Percentiles rank a stretch among this genome's conserved stretches.
These are phyloP conservation scores for Peromyscus eremicus DNA, from an alignment of 2,797 vertebrate genomes.

Conservation along the genomic window DNA sequence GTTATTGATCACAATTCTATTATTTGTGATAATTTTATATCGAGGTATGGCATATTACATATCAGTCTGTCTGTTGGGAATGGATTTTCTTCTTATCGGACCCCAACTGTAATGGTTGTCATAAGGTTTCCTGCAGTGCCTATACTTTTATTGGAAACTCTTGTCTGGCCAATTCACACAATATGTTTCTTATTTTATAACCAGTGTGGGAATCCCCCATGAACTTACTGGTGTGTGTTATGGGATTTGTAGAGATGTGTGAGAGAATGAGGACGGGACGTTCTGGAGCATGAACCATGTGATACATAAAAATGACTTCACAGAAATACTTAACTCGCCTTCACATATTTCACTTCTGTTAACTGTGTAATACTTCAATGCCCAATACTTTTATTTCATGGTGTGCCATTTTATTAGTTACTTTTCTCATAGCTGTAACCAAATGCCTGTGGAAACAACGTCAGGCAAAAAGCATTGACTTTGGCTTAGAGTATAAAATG, in stretches of 20 bases:
- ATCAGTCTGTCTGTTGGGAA: not conserved
- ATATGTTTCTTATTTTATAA: not conserved
- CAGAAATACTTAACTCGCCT: not conserved
- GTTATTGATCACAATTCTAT: not conserved
- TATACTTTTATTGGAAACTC: not conserved
- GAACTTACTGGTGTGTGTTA: not conserved
- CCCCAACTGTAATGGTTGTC: not conserved
- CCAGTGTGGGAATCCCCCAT: not conserved
- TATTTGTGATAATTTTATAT: not conserved
- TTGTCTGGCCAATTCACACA: not conserved
- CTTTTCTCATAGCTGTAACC: not conserved
- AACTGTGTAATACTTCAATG: not conserved
- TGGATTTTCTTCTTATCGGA: not conserved
- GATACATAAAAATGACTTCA: not conserved
- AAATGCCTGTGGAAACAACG: not conserved
- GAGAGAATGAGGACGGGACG: not conserved
- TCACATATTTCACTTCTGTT: not conserved
- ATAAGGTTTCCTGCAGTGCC: accelerated
- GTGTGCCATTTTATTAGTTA: not conserved
- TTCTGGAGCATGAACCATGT: not conserved
- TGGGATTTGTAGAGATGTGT: no score
- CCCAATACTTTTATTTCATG: no score
- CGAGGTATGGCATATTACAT: not conserved
- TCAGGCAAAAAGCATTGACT: not conserved
- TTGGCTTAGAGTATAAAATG: not conserved